Percentiles rank a stretch among this genome's conserved stretches.
These are phyloP conservation scores for Diabrotica undecimpunctata DNA, from an alignment of 1,140 invertebrate genomes.

Conservation along the genomic window DNA sequence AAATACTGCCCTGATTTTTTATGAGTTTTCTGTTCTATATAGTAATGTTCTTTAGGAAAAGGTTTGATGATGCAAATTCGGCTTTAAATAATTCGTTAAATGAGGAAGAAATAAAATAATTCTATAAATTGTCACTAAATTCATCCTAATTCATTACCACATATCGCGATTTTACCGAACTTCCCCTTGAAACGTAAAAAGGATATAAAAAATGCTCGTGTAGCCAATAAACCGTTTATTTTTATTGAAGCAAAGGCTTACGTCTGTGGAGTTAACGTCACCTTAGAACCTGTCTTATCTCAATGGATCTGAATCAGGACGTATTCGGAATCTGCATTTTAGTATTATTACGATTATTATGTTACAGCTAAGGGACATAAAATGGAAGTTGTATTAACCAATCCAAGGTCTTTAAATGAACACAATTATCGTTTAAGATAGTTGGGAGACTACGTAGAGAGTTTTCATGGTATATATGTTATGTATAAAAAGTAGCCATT, in stretches of 20 bases:
- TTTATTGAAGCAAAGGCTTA: background rate
- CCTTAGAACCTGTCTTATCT: background rate
- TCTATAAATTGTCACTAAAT: too few species aligned
- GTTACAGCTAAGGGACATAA: conserved; percentile 2
- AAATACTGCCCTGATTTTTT: too few species aligned
- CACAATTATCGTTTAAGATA: background rate
- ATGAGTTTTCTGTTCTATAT: too few species aligned
- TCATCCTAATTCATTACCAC: too few species aligned
- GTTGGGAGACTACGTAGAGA: background rate
- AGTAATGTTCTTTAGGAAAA: too few species aligned
- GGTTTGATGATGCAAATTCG: too few species aligned
- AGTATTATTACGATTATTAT: background rate
- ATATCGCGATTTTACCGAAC: too few species aligned
- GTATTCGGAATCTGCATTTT: conserved; percentile 1
- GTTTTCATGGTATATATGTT: too few species aligned
- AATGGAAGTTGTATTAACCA: conserved; percentile 1
- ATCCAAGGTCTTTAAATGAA: background rate
- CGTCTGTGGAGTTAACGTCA: background rate
- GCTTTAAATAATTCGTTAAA: too few species aligned
- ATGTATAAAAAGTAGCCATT: too few species aligned
- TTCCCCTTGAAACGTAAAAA: too few species aligned
- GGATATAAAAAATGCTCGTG: background rate
- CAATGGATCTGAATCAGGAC: background rate
- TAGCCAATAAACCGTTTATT: background rate
- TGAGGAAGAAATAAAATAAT: too few species aligned